Percentiles rank a stretch among this genome's conserved stretches.
phyloP scores from a whole-genome alignment of 2,888 invertebrate species.

The Eurytoma californica region DNA sequence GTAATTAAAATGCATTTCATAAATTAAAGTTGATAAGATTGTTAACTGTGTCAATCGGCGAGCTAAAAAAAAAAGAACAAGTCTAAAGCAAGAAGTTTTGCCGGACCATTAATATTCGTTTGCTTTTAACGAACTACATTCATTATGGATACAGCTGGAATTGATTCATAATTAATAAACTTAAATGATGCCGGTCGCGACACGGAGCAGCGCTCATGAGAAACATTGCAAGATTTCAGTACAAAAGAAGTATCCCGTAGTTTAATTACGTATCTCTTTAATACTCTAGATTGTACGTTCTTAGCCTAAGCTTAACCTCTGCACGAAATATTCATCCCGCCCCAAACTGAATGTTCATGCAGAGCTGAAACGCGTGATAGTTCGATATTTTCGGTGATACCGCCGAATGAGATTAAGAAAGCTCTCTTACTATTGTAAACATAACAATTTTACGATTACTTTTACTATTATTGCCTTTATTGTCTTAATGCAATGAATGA shows the following conservation, averaged over 20 bases:
- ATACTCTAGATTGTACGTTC: conserved; percentile 5
- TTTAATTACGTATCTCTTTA: conserved; percentile 16
- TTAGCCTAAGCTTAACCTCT: conserved; percentile 39
- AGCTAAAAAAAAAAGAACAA: no score
- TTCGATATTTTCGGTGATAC: conserved; percentile 42
- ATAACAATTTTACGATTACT: background rate
- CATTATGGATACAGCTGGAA: conserved; percentile 3
- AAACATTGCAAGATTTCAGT: conserved; percentile 6
- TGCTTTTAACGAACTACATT: no score
- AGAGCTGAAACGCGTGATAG: conserved; percentile 57
- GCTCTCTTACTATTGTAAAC: conserved; percentile 39
- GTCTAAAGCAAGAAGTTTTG: no score
- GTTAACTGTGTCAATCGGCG: no score
- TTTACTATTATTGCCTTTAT: conserved; percentile 18
- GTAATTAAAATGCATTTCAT: no score
- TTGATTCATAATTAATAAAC: background rate
- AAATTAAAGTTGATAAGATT: no score
- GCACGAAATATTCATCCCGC: conserved; percentile 1
- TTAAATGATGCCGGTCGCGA: conserved; percentile 1
- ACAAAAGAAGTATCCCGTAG: conserved; percentile 25
- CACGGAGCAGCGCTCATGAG: background rate
- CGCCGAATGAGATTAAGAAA: conserved; percentile 47
- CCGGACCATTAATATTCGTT: no score
- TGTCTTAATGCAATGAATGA: background rate
- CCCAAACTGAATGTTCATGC: conserved; percentile 22